Percentiles rank a stretch among this genome's conserved stretches.
phyloP scores from a whole-genome alignment of 1,140 invertebrate species.

The Bombus balteatus region DNA sequence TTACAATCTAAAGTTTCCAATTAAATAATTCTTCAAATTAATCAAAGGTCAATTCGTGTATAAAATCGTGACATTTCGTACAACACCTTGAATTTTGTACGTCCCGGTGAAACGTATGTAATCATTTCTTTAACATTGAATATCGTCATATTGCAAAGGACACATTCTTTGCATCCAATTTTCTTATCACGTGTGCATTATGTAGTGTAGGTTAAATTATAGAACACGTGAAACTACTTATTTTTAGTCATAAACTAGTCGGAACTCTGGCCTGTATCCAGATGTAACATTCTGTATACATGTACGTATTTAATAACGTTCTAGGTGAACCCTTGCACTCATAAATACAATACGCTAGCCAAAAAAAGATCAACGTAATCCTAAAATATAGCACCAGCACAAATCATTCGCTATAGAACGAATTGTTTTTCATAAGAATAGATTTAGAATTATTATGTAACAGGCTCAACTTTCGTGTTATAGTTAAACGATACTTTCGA shows the following conservation, averaged over 20 bases:
- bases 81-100: neutral
- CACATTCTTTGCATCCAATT: constrained; percentile 10
- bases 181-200: constrained; percentile 24
- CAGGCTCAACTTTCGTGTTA: neutral
- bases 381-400: neutral
- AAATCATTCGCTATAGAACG: too few species aligned
- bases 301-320: constrained; percentile 16
- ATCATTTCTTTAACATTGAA: neutral
- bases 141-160: neutral
- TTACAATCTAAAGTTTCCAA: neutral
- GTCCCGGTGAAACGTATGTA: neutral
- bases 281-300: neutral
- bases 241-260: constrained; percentile 45
- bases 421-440: neutral
- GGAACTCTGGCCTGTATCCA: constrained; percentile 18
- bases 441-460: constrained; percentile 12
- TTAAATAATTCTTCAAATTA: neutral
- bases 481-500: neutral
- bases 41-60: neutral
- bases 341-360: neutral
- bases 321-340: neutral
- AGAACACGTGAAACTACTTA: constrained; percentile 48
- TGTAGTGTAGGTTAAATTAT: constrained; percentile 13
- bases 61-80: neutral
- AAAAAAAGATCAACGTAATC: neutral